phyloP scores from a whole-genome alignment of 2,888 invertebrate genomes.

The Parochlus steinenii region DNA sequence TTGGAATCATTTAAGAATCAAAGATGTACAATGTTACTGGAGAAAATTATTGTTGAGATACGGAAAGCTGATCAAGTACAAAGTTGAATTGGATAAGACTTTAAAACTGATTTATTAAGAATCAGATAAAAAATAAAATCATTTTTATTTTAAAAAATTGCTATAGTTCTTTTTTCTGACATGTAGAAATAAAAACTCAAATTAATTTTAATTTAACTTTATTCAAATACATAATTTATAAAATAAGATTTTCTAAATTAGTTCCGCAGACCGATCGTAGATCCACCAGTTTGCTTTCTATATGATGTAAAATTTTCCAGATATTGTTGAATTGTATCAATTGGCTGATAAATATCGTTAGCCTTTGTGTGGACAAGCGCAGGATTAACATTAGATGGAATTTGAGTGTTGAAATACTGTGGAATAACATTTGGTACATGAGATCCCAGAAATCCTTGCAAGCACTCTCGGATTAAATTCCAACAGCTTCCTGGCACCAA shows the following conservation, averaged over 20 bases:
- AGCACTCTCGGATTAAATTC: constrained; percentile 80
- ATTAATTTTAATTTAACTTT: too few species aligned
- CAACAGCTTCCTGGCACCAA: constrained; percentile 76
- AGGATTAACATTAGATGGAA: constrained; percentile 19
- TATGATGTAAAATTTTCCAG: constrained; percentile 84
- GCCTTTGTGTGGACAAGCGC: constrained; percentile 46
- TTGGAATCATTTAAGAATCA: constrained; percentile 63
- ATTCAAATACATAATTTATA: too few species aligned
- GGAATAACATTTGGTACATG: constrained; percentile 56
- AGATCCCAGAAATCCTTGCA: constrained; percentile 77
- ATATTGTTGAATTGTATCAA: constrained; percentile 87
- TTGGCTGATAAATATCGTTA: constrained; percentile 75
- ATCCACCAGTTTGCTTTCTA: constrained; percentile 47
- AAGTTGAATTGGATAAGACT: too few species aligned
- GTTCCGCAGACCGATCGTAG: too few species aligned
- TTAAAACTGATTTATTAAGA: too few species aligned
- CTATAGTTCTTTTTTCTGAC: too few species aligned
- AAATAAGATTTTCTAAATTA: too few species aligned
- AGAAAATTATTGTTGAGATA: constrained; percentile 55
- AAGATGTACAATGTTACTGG: constrained; percentile 82
- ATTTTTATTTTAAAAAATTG: too few species aligned
- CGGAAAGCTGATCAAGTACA: constrained; percentile 51
- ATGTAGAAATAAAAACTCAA: too few species aligned
- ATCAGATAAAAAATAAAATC: too few species aligned
- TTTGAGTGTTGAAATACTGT: constrained; percentile 33